Evolutionary conservation across 2,888 invertebrate genomes (phyloP).

Genomic region (Stomorhina lunata): DNA sequence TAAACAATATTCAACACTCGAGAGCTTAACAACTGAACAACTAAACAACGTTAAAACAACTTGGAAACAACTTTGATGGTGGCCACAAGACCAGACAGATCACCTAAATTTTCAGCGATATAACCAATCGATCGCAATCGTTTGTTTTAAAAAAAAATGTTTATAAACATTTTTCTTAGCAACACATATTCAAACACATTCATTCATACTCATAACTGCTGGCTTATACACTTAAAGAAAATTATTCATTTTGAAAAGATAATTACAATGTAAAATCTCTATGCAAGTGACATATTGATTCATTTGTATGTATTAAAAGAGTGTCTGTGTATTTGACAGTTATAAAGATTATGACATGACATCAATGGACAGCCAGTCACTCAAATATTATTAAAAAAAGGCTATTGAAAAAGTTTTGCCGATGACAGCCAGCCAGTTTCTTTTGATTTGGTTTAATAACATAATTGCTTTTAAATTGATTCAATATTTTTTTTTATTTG

Average conservation of each 20-base stretch:
- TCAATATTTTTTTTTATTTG: background rate
- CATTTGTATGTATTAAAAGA: too few relatives aligned
- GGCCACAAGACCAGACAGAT: constrained; percentile 10
- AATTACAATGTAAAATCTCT: constrained; percentile 18
- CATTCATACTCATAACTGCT: too few relatives aligned
- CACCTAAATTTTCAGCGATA: constrained; percentile 14
- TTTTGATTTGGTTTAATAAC: constrained; percentile 34
- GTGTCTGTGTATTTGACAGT: constrained; percentile 1
- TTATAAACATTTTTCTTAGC: constrained; percentile 20
- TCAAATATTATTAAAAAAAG: background rate
- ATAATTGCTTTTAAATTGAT: constrained; percentile 48
- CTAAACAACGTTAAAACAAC: too few relatives aligned
- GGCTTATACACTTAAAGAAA: background rate
- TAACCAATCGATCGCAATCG: constrained; percentile 1
- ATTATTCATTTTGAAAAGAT: background rate
- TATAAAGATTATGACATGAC: constrained; percentile 47
- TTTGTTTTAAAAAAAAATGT: constrained; percentile 19
- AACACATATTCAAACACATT: background rate
- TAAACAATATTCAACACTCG: constrained; percentile 42
- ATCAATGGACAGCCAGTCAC: constrained; percentile 25
- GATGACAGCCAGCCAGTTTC: constrained; percentile 1
- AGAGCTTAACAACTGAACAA: too few relatives aligned
- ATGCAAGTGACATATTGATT: background rate
- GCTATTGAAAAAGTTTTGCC: background rate
- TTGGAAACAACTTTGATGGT: constrained; percentile 8